These are phyloP conservation scores for Lissonota sp. DNA, from an alignment of 2,888 invertebrate genomes.

Conservation along the genomic window DNA sequence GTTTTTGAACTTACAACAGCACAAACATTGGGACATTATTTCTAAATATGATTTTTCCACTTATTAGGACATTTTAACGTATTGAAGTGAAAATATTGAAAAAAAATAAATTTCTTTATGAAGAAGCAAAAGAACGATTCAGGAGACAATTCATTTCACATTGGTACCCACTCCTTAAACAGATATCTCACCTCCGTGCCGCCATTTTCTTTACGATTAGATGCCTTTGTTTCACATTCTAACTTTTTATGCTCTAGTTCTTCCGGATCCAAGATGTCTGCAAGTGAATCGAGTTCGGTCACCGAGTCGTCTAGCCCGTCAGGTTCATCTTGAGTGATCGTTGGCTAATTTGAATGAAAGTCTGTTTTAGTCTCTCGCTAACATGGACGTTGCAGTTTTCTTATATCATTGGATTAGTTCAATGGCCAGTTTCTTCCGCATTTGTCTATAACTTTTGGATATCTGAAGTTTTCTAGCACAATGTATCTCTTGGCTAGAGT, in stretches of 20 bases:
- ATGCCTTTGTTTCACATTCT: not conserved
- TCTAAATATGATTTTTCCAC: no score
- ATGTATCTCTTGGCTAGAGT: no score
- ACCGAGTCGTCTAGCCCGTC: not conserved
- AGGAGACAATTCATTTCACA: no score
- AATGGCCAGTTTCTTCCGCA: no score
- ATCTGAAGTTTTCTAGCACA: no score
- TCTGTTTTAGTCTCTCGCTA: no score
- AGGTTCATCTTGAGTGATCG: not conserved
- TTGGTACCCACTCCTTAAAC: not conserved
- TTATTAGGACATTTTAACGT: no score
- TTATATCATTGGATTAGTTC: not conserved
- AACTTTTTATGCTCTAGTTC: not conserved
- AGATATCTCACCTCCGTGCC: slow-evolving; percentile 14
- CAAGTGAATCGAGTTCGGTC: not conserved
- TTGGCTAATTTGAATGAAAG: not conserved
- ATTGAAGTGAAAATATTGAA: no score
- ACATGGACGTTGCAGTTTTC: not conserved
- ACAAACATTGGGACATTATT: no score
- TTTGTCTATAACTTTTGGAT: no score
- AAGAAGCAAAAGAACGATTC: not conserved
- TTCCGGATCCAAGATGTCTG: not conserved
- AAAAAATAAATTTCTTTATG: no score
- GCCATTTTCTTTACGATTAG: slow-evolving; percentile 2
- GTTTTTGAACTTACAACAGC: no score